Base-by-base conservation (phyloP, 2,797 vertebrate genomes). In the Sebastes elongatus region DNA sequence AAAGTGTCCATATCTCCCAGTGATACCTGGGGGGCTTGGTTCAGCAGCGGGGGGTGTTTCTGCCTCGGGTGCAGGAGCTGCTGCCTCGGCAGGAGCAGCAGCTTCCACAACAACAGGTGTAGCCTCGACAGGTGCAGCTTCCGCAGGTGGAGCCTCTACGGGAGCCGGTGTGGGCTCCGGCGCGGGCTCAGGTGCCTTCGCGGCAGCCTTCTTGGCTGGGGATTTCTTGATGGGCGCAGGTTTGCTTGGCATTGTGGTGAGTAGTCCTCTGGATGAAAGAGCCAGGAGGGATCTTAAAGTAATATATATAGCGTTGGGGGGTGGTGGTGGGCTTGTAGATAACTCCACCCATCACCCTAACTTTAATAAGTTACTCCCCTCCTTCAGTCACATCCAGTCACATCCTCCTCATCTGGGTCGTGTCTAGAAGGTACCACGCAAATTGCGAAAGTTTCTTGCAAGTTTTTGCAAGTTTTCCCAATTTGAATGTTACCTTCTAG, bases 181-280 rank as follows among this genome's bases (percentile, higher is more conserved):
- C 27, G 61, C 90, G 0, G 92, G 71, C 78, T 90, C 94, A 30
- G 88, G 76, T 10, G 84, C 78, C 65, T 93, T 93, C 28, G 83
- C 90, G 0, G 59, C 90, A 3, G 86, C 91, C 85, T 94, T 94
- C 2, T 95, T 91, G 59, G 90, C 92, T 6, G 93, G 85, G 52
- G 95, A 89, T 83, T 96, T 96, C 86, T 96, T 96, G 84, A 96
- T 95, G 70, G 96, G 93, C 2, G 95, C 89, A 70, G 95, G 90
- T 91, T 97, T 97, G 46, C 94, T 82, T 0, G 97, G 96, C 97
- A 97, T 97, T 1, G 38, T 84, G 78, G 61, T 74, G 71, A 69
- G 28, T 76, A 80, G 49, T 90, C 70, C 74, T 92, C 69, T 83
- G 75, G 75, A 86, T 90, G 30, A 59, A 49, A 30, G 16, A 30